Base-by-base conservation (phyloP, 2,113 vertebrate species). In the Centrocercus urophasianus region DNA sequence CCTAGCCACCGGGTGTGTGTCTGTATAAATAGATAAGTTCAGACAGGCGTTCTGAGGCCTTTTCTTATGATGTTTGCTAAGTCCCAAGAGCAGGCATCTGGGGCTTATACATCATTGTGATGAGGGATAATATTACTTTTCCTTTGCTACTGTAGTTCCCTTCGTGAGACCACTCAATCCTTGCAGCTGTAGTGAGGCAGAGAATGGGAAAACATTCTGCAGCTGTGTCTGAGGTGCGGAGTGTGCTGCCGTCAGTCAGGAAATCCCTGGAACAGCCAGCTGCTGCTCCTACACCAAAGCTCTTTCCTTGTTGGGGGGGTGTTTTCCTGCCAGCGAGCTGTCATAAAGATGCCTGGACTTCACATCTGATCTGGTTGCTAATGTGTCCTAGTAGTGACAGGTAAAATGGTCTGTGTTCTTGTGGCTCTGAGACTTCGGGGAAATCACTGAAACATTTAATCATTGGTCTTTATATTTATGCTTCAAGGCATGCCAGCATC, bases 21-120 rank as follows among this genome's bases (percentile, higher is more conserved):
- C 42, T 67, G 40, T 45, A 3, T 0, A 0, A 8, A 7, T 27
- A 42, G 47, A 4, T 65, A 66, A 72, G 47, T 25, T 3, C 8
- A 32, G 52, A 61, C 14, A 54, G 40, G 19, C 24, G 1, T 24
- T 9, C 17, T 12, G 15, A 25, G 15, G 12, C 56, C 38, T 52
- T 88, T 69, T 72, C 52, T 64, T 42, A 18, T 1, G 3, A 20
- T 20, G 18, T 38, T 76, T 27, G 10, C 40, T 36, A 28, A 50
- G 13, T 40, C 57, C 38, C 60, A 50, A 13, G 64, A 87, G n/a
- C 71, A 61, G 63, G 8, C 24, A 42, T 74, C 43, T 79, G 69
- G 38, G 43, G 45, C 36, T 4, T 70, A 24, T 27, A 78, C 52
- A 40, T 65, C 12, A 1, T 17, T 34, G 27, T 20, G 34, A 28